Conservation (phyloP, 2,888 invertebrate genomes). For the Oscheius sp. region DNA sequence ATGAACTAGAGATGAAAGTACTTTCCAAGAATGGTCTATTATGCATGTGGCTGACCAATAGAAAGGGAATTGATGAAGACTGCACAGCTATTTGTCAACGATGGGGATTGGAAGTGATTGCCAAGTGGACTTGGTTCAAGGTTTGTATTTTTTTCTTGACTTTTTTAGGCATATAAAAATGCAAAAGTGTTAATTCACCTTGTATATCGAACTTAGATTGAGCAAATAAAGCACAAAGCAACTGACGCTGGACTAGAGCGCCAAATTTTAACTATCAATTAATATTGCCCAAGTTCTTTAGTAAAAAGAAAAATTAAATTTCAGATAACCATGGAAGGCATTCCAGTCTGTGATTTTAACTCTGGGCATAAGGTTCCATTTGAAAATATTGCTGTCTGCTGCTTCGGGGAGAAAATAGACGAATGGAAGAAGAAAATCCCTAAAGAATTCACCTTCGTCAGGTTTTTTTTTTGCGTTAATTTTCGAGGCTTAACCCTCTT, state of each 20-base stretch:
- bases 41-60: constrained; percentile 90
- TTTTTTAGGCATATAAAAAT: constrained; percentile 21
- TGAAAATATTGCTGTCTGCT: constrained; percentile 81
- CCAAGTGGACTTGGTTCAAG: constrained; percentile 89
- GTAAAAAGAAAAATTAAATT: not conserved
- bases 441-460: constrained; percentile 34
- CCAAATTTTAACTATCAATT: not conserved
- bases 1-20: constrained; percentile 78
- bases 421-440: constrained; percentile 10
- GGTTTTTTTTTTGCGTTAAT: constrained; percentile 32
- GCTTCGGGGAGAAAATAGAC: constrained; percentile 44
- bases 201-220: no score
- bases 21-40: constrained; percentile 78
- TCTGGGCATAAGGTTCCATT: constrained; percentile 84
- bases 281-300: not conserved
- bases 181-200: no score
- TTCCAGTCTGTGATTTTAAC: constrained; percentile 79
- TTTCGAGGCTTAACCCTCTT: constrained; percentile 29
- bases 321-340: constrained; percentile 79
- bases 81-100: constrained; percentile 79
- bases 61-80: constrained; percentile 73
- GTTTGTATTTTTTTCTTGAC: constrained; percentile 71
- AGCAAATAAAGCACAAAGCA: no score
- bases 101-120: constrained; percentile 81
- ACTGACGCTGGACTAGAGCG: no score